Base-by-base conservation (phyloP, 1,140 invertebrate genomes). In the Polypedilum vanderplanki region DNA sequence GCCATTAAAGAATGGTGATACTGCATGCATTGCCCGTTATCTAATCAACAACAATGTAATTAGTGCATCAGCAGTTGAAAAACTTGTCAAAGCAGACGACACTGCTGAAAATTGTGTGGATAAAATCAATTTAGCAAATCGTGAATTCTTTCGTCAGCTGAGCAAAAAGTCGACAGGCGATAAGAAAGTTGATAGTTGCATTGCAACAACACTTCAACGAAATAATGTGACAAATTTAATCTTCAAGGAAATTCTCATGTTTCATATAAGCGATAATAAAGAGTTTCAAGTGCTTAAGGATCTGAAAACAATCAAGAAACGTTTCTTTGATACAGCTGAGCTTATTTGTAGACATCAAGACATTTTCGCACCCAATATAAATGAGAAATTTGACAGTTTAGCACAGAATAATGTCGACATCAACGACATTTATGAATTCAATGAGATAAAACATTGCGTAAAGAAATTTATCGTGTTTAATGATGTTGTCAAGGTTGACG, bases 211-310 rank as follows among this genome's bases (percentile, higher is more conserved):
- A 9, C 65, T 70, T 20, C 8, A 70, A 18, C 17, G 20, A 2
- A 70, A 70, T 22, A 70, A 70, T 70, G 65, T 70, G 65, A 70
- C 65, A 20, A 70, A 70, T 70, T 22, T 70, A 12, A 70, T 70
- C 65, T 70, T 70, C 65, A 70, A 70, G 20, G 65, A 70, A 70
- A 70, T 70, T 20, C 17, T 70, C 9, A 70, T 18, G 17, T 70
- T 20, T 22, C 65, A 70, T 18, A 9, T 20, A 4, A 22, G 10
- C 9, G 17, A 18, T 20, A 18, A 9, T 9, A 70, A 70, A 20
- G 65, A 70, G 17, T 22, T 22, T 18, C 17, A 70, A 18, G 20
- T 70, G 17, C 20, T 70, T 7, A 70, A 70, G 18, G 65, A 70
- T 20, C 20, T 70, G 15, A 70, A 70, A 12, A 70, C 65, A 70